Base-by-base conservation (phyloP, 2,888 invertebrate genomes). In the Morpho deidamia region DNA sequence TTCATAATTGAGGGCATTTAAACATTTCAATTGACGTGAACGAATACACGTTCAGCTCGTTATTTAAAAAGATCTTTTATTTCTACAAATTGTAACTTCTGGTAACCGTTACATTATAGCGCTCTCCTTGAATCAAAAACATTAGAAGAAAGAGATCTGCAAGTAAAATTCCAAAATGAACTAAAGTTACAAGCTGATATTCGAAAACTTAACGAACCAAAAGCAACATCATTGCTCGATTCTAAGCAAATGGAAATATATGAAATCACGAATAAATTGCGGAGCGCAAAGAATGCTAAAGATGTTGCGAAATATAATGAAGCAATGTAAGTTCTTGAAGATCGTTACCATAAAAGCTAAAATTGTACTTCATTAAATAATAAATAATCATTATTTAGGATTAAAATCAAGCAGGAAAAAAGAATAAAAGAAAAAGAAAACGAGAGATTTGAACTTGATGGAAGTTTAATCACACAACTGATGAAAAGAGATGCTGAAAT, bases 71-170 rank as follows among this genome's bases (percentile, higher is more conserved):
- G n/a, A n/a, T n/a, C n/a, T 23, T 1, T 23, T 23, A 23, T 2
- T 23, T 23, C 5, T 14, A 14, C 3, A 23, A 23, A 23, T 23
- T 3, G 23, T 23, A 23, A 23, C 23, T 23, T 23, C 3, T 23
- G 23, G 5, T 23, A 23, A 23, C 3, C 8, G 8, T 10, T 37
- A 37, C n/a, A 37, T 46, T 38, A 8, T 14, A 83, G 83, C 58
- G 80, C 81, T 8, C 61, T 81, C 9, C 51, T 62, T 2, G 73
- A 75, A 67, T 81, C 82, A 2, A 81, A 75, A 64, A 57, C 63
- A 12, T 52, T 74, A 33, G 81, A 81, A 69, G 78, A 77, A 63
- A 68, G 78, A 61, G 71, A 81, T 5, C 59, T 59, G 0, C 82
- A 83, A 70, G 66, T 82, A 9, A 43, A 72, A 53, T 78, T 81